Evolutionary conservation across 2,113 vertebrate genomes (phyloP).

Genomic region (Oostethus manadensis): DNA sequence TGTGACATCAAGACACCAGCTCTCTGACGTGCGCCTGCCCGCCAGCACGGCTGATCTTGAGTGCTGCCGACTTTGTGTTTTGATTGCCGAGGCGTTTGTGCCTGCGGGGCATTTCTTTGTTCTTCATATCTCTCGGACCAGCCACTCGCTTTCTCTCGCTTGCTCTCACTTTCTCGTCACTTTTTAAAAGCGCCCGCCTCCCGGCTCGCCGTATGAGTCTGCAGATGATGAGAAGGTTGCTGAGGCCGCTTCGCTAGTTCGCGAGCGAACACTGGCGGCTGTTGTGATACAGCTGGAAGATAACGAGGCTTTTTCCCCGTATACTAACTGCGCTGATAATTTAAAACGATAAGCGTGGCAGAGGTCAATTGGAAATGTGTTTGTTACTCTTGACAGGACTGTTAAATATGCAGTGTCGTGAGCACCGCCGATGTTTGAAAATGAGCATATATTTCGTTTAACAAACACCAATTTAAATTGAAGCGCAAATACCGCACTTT

Average conservation of each 20-base stretch:
- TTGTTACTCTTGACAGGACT: constrained; percentile 16
- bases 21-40: constrained; percentile 36
- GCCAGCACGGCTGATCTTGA: constrained; percentile 24
- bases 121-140: constrained; percentile 30
- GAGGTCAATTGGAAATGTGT: constrained; percentile 44
- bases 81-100: constrained; percentile 17
- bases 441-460: constrained; percentile 5
- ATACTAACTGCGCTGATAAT: constrained; percentile 9
- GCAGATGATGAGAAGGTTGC: background rate
- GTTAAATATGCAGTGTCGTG: constrained; percentile 13
- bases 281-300: constrained; percentile 1
- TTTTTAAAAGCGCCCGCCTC: constrained; percentile 16
- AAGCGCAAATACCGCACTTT: background rate
- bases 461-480: background rate
- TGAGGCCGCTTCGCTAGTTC: background rate
- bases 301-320: constrained; percentile 18
- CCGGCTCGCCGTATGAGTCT: constrained; percentile 3
- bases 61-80: constrained; percentile 34
- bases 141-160: background rate
- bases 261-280: constrained; percentile 2
- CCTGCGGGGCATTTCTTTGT: constrained; percentile 42
- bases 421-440: constrained; percentile 8
- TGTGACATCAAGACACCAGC: constrained; percentile 33
- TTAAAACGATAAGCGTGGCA: constrained; percentile 20
- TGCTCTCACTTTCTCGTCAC: constrained; percentile 1